Evolutionary conservation across 2,888 invertebrate species (phyloP).

Genomic region (Crioceris asparagi): DNA sequence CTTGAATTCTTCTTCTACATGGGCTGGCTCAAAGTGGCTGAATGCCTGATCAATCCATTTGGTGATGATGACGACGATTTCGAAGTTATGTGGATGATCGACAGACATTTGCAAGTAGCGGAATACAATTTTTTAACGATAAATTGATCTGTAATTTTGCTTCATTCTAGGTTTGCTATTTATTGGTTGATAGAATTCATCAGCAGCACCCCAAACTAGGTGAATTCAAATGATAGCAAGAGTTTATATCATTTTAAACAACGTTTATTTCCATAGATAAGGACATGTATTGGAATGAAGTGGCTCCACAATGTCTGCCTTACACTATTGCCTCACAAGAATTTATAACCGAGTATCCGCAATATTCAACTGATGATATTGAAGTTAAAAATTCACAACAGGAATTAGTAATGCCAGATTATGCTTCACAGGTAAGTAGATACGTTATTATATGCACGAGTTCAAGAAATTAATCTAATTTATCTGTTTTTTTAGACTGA

Average conservation of each 20-base stretch:
- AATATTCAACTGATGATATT: constrained; percentile 73
- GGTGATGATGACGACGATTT: constrained; percentile 87
- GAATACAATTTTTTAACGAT: no score
- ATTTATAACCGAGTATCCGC: constrained; percentile 71
- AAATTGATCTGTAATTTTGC: background rate
- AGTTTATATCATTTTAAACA: no score
- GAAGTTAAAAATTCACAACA: constrained; percentile 57
- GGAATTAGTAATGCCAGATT: constrained; percentile 26
- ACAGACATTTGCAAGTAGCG: constrained; percentile 67
- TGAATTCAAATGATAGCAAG: no score
- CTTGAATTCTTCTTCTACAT: constrained; percentile 79
- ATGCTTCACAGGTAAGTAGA: constrained; percentile 11
- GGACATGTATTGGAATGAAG: constrained; percentile 78
- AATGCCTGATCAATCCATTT: constrained; percentile 80
- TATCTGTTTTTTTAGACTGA: no score
- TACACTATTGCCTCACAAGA: constrained; percentile 77
- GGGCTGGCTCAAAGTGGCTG: constrained; percentile 88
- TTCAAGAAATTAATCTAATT: no score
- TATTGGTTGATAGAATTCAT: constrained; percentile 88
- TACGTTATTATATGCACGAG: no score
- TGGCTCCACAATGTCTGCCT: constrained; percentile 52
- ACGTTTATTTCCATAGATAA: no score
- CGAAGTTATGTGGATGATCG: constrained; percentile 86
- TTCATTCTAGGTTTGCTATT: constrained; percentile 61
- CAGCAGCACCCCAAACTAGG: constrained; percentile 77